Evolutionary conservation across 2,797 vertebrate genomes (phyloP), one percentile per base, ranked within the genome.

Genomic region (Characodon lateralis): DNA sequence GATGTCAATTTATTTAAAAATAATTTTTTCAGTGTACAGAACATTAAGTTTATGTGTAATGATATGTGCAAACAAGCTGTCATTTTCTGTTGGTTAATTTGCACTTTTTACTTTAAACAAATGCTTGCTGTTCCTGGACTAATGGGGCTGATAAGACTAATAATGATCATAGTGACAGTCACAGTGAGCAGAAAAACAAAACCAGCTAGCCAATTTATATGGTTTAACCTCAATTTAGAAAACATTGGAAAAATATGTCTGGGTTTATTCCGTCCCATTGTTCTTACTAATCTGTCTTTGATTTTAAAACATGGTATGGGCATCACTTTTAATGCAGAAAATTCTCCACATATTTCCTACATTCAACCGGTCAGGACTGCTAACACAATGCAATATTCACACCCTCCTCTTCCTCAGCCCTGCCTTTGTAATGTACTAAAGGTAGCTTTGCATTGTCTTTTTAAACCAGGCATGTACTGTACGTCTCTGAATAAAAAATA

Each of bases 61-160:
- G 48, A 68, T 53, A 75, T 68, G 31, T 75, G 73, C 51, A 75
- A 55, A 75, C 28, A 63, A 50, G 16, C 22, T 41, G 28, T 51
- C 20, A 66, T 26, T 69, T 31, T 70, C 46, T 24, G 35, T 46
- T 59, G 59, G 39, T 66, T 55, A 9, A 39, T 46, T 70, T 71
- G 68, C 6, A 31, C 28, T 66, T 75, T 35, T 74, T 46, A 16
- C 26, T 48, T 63, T 59, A 69, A 63, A 50, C 68, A 76, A 59
- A 35, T 66, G 50, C 28, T 18, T 73, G 70, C 72, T 76, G 65
- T 72, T 65, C 70, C 56, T 71, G 56, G 39, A 51, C 61, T 58
- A 50, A 79, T 78, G 74, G 78, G 16, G 53, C 51, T 73, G 43
- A 65, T 61, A 48, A 72, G 35, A 72, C 59, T 28, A 51, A 78